Percentiles rank a stretch among this genome's conserved stretches.
Evolutionary conservation across 2,888 invertebrate genomes (phyloP).

Genomic region (Pimpla rufipes): DNA sequence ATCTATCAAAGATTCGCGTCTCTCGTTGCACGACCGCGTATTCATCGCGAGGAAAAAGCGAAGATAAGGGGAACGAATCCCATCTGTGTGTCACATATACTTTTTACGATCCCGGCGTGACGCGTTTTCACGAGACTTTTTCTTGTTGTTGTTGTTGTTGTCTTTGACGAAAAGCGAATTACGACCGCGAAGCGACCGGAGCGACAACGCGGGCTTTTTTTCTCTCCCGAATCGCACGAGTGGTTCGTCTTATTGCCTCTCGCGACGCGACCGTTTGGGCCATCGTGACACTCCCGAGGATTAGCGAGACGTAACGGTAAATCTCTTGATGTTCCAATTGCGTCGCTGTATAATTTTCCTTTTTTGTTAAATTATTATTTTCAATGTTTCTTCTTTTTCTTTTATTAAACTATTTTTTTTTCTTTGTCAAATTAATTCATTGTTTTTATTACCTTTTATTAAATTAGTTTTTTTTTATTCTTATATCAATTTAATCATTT

Average conservation of each 20-base stretch:
- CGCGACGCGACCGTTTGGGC: neutral
- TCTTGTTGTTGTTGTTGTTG: neutral
- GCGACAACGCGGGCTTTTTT: neutral
- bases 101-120: neutral
- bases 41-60: neutral
- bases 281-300: neutral
- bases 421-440: too few species aligned
- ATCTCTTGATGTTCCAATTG: neutral
- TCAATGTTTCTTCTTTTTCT: too few species aligned
- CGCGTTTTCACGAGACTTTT: neutral
- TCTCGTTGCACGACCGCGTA: neutral
- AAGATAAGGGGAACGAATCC: neutral
- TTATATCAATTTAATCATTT: too few species aligned
- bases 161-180: neutral
- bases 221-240: too few species aligned
- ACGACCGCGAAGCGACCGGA: neutral
- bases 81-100: neutral
- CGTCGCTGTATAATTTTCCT: neutral
- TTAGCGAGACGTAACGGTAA: neutral
- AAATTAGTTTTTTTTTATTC: too few species aligned
- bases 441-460: too few species aligned
- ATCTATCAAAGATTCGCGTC: too few species aligned
- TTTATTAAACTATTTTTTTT: too few species aligned
- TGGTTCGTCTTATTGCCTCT: too few species aligned
- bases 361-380: too few species aligned